Evolutionary conservation across 92 coral and sea anemone species (phyloP), one percentile per base, ranked within the genome.

Genomic region (Porites divaricata): DNA sequence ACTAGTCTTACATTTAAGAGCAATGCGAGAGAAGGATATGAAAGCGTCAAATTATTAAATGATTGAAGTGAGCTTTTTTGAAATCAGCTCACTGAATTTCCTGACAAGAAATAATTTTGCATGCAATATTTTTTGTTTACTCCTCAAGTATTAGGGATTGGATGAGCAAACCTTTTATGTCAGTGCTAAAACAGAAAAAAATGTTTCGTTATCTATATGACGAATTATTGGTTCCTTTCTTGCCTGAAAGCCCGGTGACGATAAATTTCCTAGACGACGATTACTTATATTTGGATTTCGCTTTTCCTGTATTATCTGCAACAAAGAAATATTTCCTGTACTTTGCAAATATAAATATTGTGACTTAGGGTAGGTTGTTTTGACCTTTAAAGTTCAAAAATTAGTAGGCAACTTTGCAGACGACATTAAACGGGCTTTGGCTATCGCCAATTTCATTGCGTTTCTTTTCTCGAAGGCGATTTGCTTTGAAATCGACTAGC

Each of bases 251-350:
- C 24, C 23, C 11, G n/a, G 35, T 21, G 17, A 69, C n/a, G 2
- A 45, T 48, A 48, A 77, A 77, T 77, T 41, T 52, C 58, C 10
- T 51, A 16, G 49, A 78, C 49, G 45, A 35, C 21, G 69, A 68
- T 67, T 54, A 51, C 14, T 51, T n/a, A n/a, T 53, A 25, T 56
- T 25, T 79, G 20, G n/a, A 59, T 66, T 79, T 70, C 26, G 21
- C 41, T 35, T 41, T 25, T 48, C 72, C 26, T 51, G 51, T 24
- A 79, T 67, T 16, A 52, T 78, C 64, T 1, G 22, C 17, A 24
- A 19, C 75, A 52, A 17, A 52, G 72, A 79, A 51, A 79, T 79
- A 53, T 59, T 52, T 79, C 75, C 84, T 67, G 54, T 28, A 67
- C 22, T 52, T 24, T 22, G 3, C 13, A 41, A 67, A 25, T 24